Base-by-base conservation (phyloP, 2,888 invertebrate genomes). In the Lithosia quadra region DNA sequence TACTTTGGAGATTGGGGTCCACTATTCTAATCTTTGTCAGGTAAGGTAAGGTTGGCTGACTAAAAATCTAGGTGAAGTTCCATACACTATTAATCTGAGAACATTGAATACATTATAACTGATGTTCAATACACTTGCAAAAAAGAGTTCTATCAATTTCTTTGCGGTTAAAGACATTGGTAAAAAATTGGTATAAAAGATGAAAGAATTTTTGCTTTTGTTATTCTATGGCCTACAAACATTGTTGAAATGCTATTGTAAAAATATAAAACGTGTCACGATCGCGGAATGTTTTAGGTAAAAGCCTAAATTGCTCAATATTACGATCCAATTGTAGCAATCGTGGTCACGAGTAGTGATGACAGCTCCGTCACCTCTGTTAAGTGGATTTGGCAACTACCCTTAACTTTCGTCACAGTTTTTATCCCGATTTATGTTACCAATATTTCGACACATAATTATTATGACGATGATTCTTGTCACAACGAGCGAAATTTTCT, bases 221-320 rank as follows among this genome's bases (percentile, higher is more conserved):
- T 28, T 24, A 15, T 3, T n/a, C 11, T 24, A 53, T n/a, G 24
- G 49, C 58, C 58, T n/a, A 58, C 34, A 58, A 33, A n/a, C 28
- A 28, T 34, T 58, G 58, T 34, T 33, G 33, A 33, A 58, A 58
- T 58, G 33, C 4, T 58, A 33, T 58, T 58, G 58, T 33, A 58
- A 33, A 24, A 56, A 22, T 56, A 33, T n/a, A n/a, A 28, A 58
- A 33, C 58, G 33, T 13, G 28, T 39, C 60, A 60, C 60, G 60
- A 60, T 33, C 18, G 58, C 60, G 34, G 7, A 59, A 59, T 59
- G n/a, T 60, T 39, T 9, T n/a, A 58, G 33, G 34, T 33, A 58
- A 58, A 58, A 58, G 33, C 33, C 13, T 33, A 58, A 58, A 33
- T 58, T 58, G 58, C n/a, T 3, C 15, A 58, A 58, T 58, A 24